Evolutionary conservation across 1,140 invertebrate species (phyloP), one percentile per base, ranked within the genome.

Genomic region (Bombus breviceps): DNA sequence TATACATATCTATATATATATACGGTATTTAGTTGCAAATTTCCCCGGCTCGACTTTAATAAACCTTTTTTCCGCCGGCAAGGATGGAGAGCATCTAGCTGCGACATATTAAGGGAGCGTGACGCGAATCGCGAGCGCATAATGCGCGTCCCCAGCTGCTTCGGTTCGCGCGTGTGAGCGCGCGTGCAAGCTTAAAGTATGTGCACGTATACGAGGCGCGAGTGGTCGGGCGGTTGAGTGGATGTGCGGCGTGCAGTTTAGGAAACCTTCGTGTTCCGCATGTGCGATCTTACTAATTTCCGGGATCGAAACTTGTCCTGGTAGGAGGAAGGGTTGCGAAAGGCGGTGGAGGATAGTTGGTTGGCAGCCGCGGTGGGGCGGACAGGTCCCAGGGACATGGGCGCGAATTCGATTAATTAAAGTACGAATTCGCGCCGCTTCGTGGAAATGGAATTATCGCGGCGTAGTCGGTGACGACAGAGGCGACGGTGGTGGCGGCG

Each of bases 321-420:
- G 64, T 74, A 77, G 59, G 22, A 25, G 34, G 25, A 22, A 34
- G 64, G 15, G 5, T n/a, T 32, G 37, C 18, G 25, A 22, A 28
- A 9, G 25, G 76, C 1, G 13, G 32, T 1, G 28, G 41, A 8
- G n/a, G 53, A 12, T 22, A n/a, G 57, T 6, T 22, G 34, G 57
- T 28, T 15, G 47, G 57, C 32, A 62, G 32, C 22, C 2, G 18
- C 22, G n/a, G 47, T 5, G 22, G 15, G 68, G 80, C 72, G 82
- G 88, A 78, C 59, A 66, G 85, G 84, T 87, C 79, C 77, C 57
- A 77, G 83, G 85, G 75, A 66, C 79, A 79, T 69, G 83, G 73
- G 76, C 80, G 86, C 89, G 89, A 91, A 94, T 93, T 92, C 92
- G 92, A 94, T 94, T 94, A 94, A 94, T 94, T 94, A 94, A 94